Base-by-base conservation (phyloP, 2,113 vertebrate genomes). In the Columba janthina region DNA sequence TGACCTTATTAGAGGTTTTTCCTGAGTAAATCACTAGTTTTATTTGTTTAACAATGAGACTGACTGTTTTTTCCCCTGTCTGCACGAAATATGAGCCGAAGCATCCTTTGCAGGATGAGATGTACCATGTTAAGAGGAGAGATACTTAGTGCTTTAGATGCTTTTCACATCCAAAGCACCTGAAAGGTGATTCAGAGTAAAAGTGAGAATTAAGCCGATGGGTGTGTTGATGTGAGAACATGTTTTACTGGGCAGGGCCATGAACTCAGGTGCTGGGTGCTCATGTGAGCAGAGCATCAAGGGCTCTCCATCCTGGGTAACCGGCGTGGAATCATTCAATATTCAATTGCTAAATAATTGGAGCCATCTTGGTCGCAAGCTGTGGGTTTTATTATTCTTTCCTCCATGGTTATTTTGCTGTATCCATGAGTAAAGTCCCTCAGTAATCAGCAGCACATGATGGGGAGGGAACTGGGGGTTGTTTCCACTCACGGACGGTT, bases 1-100 rank as follows among this genome's bases (percentile, higher is more conserved):
- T 21, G 65, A 76, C 93, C 89, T 95, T 93, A 85, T 92, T 92
- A 93, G 85, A 93, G 60, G 78, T 51, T 93, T 89, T 73, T 85
- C 56, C 56, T 56, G 24, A 79, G 77, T 16, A 74, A 86, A 25
- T 40, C 64, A 26, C 44, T 80, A 2, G 54, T 60, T 77, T 85
- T 77, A 84, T 57, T 89, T 69, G 84, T 85, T 65, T 89, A 46
- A 72, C 60, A 64, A 61, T 5, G 34, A 60, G 31, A 44, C n/a
- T 46, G 69, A 48, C 34, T 77, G 34, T 48, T 44, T 20, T 64
- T 36, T 1, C 8, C 42, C 28, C 28, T 17, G 3, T 46, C 62
- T 79, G 90, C 12, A 46, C 60, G 65, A 85, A 89, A 53, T 4
- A 17, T 0, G 12, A 73, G 66, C 54, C 38, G 29, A 54, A 64